Evolutionary conservation across 2,113 vertebrate genomes (phyloP).

Genomic region (Amazona vittata): DNA sequence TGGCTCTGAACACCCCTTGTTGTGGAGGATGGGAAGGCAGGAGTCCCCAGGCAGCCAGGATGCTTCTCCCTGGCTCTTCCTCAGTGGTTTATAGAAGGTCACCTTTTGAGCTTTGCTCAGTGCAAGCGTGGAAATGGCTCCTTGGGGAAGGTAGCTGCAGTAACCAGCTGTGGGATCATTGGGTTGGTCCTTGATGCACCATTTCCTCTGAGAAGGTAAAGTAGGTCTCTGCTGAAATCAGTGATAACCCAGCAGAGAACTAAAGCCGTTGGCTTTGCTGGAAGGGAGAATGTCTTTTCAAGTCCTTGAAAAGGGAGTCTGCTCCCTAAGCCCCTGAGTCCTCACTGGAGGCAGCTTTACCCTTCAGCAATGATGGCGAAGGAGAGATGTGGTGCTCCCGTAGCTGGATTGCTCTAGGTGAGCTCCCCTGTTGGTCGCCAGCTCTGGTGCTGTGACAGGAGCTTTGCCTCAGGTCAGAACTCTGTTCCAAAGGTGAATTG

Average conservation of each 20-base stretch:
- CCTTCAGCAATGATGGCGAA: neutral
- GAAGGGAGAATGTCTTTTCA: neutral
- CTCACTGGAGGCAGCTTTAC: neutral
- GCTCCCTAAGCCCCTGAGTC: neutral
- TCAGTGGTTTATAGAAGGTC: neutral
- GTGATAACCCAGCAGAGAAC: neutral
- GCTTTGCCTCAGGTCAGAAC: neutral
- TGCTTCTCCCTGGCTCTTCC: neutral
- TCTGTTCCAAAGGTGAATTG: neutral
- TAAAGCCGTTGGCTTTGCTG: neutral
- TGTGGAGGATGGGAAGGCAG: neutral
- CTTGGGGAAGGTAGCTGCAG: neutral
- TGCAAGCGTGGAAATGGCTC: neutral
- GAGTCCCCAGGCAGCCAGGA: neutral
- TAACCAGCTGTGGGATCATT: neutral
- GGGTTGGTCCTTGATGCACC: neutral
- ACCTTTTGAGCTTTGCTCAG: neutral
- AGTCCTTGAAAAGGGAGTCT: neutral
- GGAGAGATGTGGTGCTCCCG: neutral
- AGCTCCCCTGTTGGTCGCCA: neutral
- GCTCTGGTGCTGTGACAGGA: neutral
- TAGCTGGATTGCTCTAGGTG: neutral
- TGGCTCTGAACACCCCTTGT: fast-evolving
- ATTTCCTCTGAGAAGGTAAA: neutral
- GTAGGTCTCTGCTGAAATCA: neutral